Base-by-base conservation (phyloP, 2,888 invertebrate species). In the Diogma glabrata region DNA sequence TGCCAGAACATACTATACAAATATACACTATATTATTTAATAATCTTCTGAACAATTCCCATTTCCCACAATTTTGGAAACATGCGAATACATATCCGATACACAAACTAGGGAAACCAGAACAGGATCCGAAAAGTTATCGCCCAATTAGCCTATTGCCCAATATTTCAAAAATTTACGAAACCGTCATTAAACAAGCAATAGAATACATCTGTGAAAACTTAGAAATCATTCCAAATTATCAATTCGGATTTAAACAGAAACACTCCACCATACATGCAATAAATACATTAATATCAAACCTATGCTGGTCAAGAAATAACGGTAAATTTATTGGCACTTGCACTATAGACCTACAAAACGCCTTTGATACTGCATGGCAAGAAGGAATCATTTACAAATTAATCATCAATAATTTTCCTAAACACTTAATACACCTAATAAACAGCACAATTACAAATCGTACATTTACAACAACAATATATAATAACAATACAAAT, bases 231-330 rank as follows among this genome's bases (percentile, higher is more conserved):
- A 40, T 51, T n/a, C 47, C 51, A n/a, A 22, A 51, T 3, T 47
- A 51, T 19, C 51, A 51, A 16, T 51, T 47, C 26, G 40, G 47
- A n/a, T 51, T 47, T n/a, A 47, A 26, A 19, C 3, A 24, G 3
- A 3, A 8, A 5, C 51, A 51, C n/a, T 24, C 19, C 3, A 48
- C 51, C 6, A 26, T 26, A 6, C 51, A 51, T 47, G 51, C 51
- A n/a, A n/a, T n/a, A n/a, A n/a, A n/a, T n/a, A n/a, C n/a, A n/a
- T n/a, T n/a, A n/a, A n/a, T n/a, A n/a, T n/a, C n/a, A n/a, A n/a
- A n/a, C n/a, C n/a, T n/a, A n/a, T n/a, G n/a, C n/a, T n/a, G n/a
- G n/a, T n/a, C n/a, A n/a, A n/a, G n/a, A n/a, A n/a, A n/a, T n/a
- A n/a, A n/a, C n/a, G n/a, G n/a, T n/a, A n/a, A n/a, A n/a, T n/a